Evolutionary conservation across 2,797 vertebrate genomes (phyloP), one percentile per base, ranked within the genome.

Genomic region (Hyperoplus immaculatus): DNA sequence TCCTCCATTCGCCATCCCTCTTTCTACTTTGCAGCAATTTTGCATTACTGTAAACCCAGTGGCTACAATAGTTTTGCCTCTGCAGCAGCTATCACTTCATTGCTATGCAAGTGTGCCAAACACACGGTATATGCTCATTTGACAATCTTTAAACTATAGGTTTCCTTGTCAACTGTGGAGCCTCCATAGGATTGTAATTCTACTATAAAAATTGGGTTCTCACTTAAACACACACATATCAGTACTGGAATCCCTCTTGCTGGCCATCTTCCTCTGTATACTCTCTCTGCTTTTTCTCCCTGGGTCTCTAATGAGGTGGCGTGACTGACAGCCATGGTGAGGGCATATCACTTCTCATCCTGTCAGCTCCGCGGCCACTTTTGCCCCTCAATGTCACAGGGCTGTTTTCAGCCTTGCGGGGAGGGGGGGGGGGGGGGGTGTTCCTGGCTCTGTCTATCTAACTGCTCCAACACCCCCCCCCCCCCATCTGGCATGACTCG

Each of bases 301-400:
- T 29, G 29, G 3, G 58, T 71, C 85, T 92, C 90, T 94, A 94
- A 95, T 93, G 91, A 94, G 94, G 91, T 89, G 87, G 88, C 87
- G 79, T 93, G 92, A 94, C 90, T 91, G 92, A 92, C 93, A 93
- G 91, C 54, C 66, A 86, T 83, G 80, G 91, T 59, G 91, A 89
- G 92, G 92, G 91, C 93, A 94, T 89, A 92, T 94, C 92, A 94
- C 90, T 90, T 93, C 91, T 91, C 90, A 93, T 94, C 92, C 92
- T 90, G 93, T 95, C 94, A 95, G 84, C 87, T 88, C 84, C 83
- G 85, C 77, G 75, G 91, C 90, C 92, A 92, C 89, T 91, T 88
- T 87, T 90, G 88, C 88, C 91, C 90, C 92, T 91, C 92, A 92
- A 90, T 93, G 93, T 94, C 93, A 93, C 87, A 89, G 89, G 89